Base-by-base conservation (phyloP, 2,888 invertebrate genomes). In the Drosophila paramelanica region DNA sequence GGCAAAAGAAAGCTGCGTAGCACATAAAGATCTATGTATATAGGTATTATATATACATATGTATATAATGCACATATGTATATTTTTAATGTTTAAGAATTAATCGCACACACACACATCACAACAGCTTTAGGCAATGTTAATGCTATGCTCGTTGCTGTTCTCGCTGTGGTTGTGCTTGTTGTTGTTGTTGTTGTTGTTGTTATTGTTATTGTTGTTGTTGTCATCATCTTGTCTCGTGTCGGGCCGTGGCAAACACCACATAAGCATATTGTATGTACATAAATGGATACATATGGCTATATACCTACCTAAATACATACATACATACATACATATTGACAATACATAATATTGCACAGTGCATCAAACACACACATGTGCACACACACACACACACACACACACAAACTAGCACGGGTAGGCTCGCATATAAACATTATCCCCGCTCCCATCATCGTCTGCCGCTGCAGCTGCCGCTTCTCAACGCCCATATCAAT, bases 1-100 rank as follows among this genome's bases (percentile, higher is more conserved):
- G 43, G 42, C 51, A 47, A 73, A 65, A 78, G 59, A 75, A 70
- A 74, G 76, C 74, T 36, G 73, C 42, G 13, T 20, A 51, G 47
- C 27, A 36, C 23, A 57, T 52, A 60, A 36, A 36, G 36, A 5
- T 36, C 13, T 39, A 4, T 5, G 13, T 36, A 14, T 14, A 25
- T 27, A 47, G 14, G 20, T 36, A 45, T 46, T 17, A 42, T 5
- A 23, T 2, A 43, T 17, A 1, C 11, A 14, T 11, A 43, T 45
- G 20, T 31, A 6, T 17, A 39, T 17, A 23, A 43, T 43, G 43
- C n/a, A 25, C 31, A 1, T 45, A 8, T 36, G 25, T 33, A 31
- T 10, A 31, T 58, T 17, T 38, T 8, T 41, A 25, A 31, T 36
- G 14, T 38, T 50, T 38, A 36, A 57, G 52, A 65, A 55, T 56